Base-by-base conservation (phyloP, 2,888 invertebrate genomes). In the Caenorhabditis angaria region DNA sequence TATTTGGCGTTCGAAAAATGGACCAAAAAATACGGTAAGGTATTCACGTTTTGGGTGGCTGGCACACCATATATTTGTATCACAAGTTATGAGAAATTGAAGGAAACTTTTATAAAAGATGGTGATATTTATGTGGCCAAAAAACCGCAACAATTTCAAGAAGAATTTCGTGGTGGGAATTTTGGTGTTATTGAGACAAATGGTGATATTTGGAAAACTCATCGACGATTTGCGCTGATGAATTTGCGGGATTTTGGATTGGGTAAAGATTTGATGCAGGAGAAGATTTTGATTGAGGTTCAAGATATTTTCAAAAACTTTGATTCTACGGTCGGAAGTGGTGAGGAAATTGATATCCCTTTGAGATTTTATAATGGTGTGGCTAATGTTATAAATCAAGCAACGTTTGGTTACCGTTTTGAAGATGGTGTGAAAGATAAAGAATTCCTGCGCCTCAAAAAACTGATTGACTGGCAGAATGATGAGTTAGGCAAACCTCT, bases 101-200 rank as follows among this genome's bases (percentile, higher is more conserved):
- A n/a, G 32, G 76, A 78, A 28, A 72, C 78, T 0, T 75, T 78
- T 61, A 67, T 78, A 18, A 63, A 59, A 8, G 78, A 78, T 53
- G 76, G 65, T 6, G 76, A 78, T 47, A 69, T 64, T 1, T 78
- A 70, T 50, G 50, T 59, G 50, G 65, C 63, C 51, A 69, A 75
- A 18, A 58, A 35, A 14, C 35, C 48, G 29, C 35, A 69, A 27
- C 6, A 58, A 27, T 57, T 60, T 59, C 58, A 65, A 41, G 24
- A 56, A 28, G 32, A 56, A 22, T 54, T 71, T n/a, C 59, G 66
- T 4, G 77, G 70, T 18, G 14, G 35, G 35, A 14, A 35, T 3
- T 74, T 48, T 51, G 77, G 77, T 12, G 55, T 77, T 6, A 50
- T 73, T 10, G 66, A 70, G 35, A 66, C 77, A 2, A 62, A 64